Conservation (phyloP, 2,797 vertebrate species). For the Phoeniculus purpureus region DNA sequence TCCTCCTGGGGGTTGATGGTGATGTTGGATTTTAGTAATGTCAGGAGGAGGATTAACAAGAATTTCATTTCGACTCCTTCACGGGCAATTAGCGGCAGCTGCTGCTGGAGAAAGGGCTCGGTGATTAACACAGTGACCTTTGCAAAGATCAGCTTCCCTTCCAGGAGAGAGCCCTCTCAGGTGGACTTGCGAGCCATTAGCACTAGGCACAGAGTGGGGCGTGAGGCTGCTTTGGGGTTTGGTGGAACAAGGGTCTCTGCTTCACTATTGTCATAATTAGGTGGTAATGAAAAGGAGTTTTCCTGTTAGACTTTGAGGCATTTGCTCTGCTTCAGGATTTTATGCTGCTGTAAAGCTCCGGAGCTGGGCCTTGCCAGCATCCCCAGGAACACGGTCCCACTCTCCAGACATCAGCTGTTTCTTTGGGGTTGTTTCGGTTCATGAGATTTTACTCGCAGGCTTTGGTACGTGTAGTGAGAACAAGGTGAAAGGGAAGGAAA, state of each 20-base stretch:
- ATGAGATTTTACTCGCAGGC: not conserved
- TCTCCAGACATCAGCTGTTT: not conserved
- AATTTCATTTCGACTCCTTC: conserved; percentile 51
- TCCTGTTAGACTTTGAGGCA: not conserved
- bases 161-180: not conserved
- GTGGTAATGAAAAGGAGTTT: not conserved
- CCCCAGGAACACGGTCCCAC: fast-evolving
- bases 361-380: not conserved
- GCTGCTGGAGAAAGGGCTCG: conserved; percentile 25
- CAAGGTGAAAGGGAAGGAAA: not conserved
- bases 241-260: not conserved
- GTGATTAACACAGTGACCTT: conserved; percentile 63
- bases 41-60: conserved; percentile 46
- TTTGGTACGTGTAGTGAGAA: not conserved
- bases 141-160: conserved; percentile 33
- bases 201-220: not conserved
- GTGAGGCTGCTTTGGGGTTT: not conserved
- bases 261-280: not conserved
- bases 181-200: not conserved
- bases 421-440: not conserved
- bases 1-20: not conserved
- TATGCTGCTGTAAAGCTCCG: not conserved
- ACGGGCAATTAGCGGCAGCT: conserved; percentile 49
- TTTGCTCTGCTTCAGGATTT: conserved; percentile 8
- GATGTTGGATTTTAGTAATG: conserved; percentile 12